Conservation (phyloP, 2,113 vertebrate species). For the Hemicordylus capensis region DNA sequence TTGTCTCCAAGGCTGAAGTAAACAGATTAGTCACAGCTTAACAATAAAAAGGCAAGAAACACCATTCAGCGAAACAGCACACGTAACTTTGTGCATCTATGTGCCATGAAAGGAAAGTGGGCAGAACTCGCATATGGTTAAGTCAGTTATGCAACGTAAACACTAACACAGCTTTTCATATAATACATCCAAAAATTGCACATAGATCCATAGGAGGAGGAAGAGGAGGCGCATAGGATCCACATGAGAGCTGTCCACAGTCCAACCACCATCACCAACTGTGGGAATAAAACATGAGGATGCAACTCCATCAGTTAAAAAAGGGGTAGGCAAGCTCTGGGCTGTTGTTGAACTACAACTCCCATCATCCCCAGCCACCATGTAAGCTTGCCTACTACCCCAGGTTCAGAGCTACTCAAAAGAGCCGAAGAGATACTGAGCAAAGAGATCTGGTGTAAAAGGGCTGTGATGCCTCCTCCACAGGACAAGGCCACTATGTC, state of each 20-base stretch:
- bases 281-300: not conserved
- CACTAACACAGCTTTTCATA: conserved; percentile 80
- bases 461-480: conserved; percentile 9
- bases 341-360: no score
- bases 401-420: conserved; percentile 35
- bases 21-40: conserved; percentile 79
- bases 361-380: no score
- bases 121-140: conserved; percentile 68
- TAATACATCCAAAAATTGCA: conserved; percentile 85
- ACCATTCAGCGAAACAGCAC: conserved; percentile 59
- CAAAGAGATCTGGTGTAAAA: not conserved
- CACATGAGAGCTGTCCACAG: conserved; percentile 45
- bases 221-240: conserved; percentile 59
- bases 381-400: no score
- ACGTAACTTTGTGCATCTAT: conserved; percentile 67
- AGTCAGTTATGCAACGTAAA: conserved; percentile 77
- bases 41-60: conserved; percentile 60
- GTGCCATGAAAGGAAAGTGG: conserved; percentile 63
- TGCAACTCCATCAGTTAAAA: not conserved
- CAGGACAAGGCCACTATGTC: not conserved
- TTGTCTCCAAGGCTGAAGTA: conserved; percentile 77
- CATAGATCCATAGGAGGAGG: conserved; percentile 76
- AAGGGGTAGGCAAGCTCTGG: no score
- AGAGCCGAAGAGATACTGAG: conserved; percentile 55
- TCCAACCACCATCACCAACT: not conserved